Conservation (phyloP, 2,888 invertebrate genomes). For the Baronia brevicornis region DNA sequence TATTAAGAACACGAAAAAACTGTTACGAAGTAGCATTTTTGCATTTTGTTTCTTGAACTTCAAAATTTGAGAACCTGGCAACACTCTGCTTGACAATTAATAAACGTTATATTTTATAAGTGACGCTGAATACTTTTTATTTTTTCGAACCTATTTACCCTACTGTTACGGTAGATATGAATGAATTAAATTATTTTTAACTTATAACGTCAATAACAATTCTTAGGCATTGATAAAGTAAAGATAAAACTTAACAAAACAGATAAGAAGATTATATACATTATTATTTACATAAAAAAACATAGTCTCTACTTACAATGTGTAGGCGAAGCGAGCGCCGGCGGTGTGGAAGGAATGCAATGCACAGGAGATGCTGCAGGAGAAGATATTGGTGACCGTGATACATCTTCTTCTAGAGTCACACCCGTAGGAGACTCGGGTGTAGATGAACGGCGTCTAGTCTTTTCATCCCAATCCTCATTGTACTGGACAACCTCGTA, state of each 20-base stretch:
- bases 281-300: too few relatives aligned
- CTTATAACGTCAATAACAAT: conserved; percentile 28
- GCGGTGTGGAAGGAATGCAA: conserved; percentile 41
- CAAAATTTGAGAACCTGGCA: too few relatives aligned
- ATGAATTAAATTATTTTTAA: conserved; percentile 10
- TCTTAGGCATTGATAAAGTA: conserved; percentile 33
- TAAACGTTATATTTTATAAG: too few relatives aligned
- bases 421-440: conserved; percentile 48
- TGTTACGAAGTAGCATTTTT: too few relatives aligned
- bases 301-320: conserved; percentile 59
- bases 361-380: conserved; percentile 58
- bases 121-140: too few relatives aligned
- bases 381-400: conserved; percentile 50
- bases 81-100: too few relatives aligned
- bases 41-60: too few relatives aligned
- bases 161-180: too few relatives aligned
- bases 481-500: conserved; percentile 52
- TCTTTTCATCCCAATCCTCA: conserved; percentile 55
- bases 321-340: conserved; percentile 36
- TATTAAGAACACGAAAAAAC: too few relatives aligned
- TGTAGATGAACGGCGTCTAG: conserved; percentile 56
- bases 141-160: too few relatives aligned
- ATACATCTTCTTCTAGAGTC: conserved; percentile 36
- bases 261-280: too few relatives aligned
- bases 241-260: conserved; percentile 39